Conservation (phyloP, 2,797 vertebrate species). For the Sebastes glaucus region DNA sequence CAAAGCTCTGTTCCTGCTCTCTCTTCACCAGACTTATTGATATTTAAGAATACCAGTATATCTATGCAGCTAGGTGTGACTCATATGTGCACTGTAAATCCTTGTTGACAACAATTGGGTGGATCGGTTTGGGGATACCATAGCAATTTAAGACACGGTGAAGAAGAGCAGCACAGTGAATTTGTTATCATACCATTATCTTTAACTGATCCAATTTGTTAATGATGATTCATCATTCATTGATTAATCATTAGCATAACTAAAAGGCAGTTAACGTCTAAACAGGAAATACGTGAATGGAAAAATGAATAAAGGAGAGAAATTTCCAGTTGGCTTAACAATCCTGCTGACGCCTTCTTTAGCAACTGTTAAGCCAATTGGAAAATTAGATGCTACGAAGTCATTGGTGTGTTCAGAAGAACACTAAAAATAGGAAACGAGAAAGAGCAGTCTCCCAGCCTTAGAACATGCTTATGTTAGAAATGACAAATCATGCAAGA, state of each 20-base stretch:
- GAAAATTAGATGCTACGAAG: background rate
- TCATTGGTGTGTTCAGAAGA: background rate
- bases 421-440: background rate
- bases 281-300: background rate
- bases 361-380: background rate
- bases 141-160: background rate
- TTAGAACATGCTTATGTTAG: background rate
- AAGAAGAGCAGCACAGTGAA: background rate
- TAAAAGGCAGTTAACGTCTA: background rate
- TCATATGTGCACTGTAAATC: background rate
- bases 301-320: background rate
- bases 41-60: background rate
- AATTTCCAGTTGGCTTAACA: background rate
- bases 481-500: background rate
- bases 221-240: background rate
- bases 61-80: no score
- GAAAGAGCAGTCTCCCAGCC: background rate
- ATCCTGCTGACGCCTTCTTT: background rate
- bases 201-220: background rate
- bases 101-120: background rate
- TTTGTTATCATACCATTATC: background rate
- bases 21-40: background rate
- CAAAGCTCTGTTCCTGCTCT: background rate
- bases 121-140: background rate
- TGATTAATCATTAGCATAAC: background rate